A percentile compares a stretch with the other conserved stretches of the same genome.
These are phyloP conservation scores for Yponomeuta sedellus DNA, from an alignment of 2,888 invertebrate genomes.

Conservation along the genomic window DNA sequence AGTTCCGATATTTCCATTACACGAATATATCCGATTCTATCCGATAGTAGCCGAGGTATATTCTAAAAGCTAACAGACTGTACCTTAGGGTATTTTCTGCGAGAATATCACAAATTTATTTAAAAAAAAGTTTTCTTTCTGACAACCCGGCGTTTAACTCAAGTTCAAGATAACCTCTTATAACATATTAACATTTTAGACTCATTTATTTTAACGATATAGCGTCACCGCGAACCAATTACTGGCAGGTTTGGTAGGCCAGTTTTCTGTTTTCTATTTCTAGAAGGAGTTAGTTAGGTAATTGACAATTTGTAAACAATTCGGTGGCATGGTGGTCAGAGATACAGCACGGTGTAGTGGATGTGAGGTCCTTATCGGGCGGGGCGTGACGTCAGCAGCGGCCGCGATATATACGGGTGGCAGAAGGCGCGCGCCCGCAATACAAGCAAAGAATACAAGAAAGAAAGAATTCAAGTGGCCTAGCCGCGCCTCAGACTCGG, in stretches of 20 bases:
- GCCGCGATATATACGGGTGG: constrained; percentile 55
- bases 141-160: too few species aligned
- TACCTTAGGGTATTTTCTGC: too few species aligned
- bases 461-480: constrained; percentile 9
- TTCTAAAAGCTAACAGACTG: too few species aligned
- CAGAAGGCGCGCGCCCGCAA: constrained; percentile 60
- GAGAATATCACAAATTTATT: too few species aligned
- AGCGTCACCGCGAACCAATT: background rate
- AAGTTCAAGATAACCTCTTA: too few species aligned
- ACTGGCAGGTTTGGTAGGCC: background rate
- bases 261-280: background rate
- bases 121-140: too few species aligned
- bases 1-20: too few species aligned
- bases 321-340: background rate
- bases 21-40: too few species aligned
- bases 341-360: constrained; percentile 34
- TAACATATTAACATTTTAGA: background rate
- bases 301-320: background rate
- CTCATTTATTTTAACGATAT: background rate
- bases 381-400: constrained; percentile 50
- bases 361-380: constrained; percentile 32
- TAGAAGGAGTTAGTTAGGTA: background rate
- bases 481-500: background rate
- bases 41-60: too few species aligned
- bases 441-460: constrained; percentile 36